phyloP scores from a whole-genome alignment of 2,113 vertebrate genomes.

The Astatotilapia flaviijosephi region DNA sequence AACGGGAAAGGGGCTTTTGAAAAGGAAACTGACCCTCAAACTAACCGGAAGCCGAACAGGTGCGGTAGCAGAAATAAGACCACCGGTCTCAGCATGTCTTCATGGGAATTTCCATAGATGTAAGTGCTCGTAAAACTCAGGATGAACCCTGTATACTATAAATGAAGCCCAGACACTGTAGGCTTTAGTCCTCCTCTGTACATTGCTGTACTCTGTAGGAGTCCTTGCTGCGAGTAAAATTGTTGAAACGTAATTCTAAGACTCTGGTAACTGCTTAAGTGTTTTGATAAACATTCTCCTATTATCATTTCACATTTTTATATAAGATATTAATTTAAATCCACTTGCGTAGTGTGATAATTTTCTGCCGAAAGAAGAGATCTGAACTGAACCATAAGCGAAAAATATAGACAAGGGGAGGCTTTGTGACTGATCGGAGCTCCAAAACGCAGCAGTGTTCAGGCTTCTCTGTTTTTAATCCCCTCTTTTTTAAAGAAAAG shows the following conservation, averaged over 20 bases:
- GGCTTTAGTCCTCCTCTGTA: neutral
- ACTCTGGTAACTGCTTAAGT: neutral
- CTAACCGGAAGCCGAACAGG: neutral
- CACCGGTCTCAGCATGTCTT: neutral
- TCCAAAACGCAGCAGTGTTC: neutral
- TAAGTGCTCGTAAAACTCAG: neutral
- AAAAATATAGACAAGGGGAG: neutral
- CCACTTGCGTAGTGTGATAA: neutral
- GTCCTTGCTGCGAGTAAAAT: neutral
- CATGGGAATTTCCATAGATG: neutral
- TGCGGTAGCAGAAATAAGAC: neutral
- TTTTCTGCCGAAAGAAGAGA: neutral
- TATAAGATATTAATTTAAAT: neutral
- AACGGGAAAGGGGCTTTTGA: neutral
- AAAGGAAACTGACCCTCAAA: neutral
- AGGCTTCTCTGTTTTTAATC: neutral
- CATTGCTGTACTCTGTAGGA: neutral
- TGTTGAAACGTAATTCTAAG: neutral
- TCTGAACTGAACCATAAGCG: neutral
- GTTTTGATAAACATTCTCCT: neutral
- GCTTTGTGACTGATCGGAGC: neutral
- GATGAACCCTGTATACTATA: neutral
- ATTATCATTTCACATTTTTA: neutral
- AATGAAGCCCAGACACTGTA: neutral
- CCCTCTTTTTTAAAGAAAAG: neutral